Evolutionary conservation across 2,113 vertebrate species (phyloP), one percentile per base, ranked within the genome.

Genomic region (Daubentonia madagascariensis): DNA sequence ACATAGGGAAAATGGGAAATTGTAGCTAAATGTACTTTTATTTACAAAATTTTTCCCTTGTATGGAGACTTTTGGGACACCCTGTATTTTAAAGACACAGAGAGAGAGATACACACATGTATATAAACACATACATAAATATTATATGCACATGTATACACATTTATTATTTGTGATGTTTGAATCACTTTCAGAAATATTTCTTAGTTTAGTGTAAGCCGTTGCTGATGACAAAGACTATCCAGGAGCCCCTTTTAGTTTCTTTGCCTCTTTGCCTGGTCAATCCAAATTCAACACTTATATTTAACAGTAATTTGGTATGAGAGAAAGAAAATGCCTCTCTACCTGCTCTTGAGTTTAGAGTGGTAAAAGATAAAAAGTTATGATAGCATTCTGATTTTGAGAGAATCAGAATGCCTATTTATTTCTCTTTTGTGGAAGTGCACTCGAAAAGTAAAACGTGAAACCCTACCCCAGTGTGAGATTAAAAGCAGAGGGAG

Each of bases 401-500:
- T 95, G 63, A 96, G 73, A 96, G 94, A 96, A 96, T 98, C 92
- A 93, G 72, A 97, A 95, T 88, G 40, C 93, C 94, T 98, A 96
- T 97, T 98, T 97, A 97, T 97, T 97, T 98, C 96, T 97, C 95
- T 93, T 79, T 92, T 97, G 96, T 70, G 61, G 67, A 97, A 97
- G 43, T 63, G 68, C 96, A 97, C 97, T 91, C 95, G 90, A 98
- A 97, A 98, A 98, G 96, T 94, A 97, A 98, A 97, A 97, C 72
- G 40, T 97, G 96, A 98, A 98, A 57, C 89, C 93, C 92, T 96
- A 91, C 92, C 98, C 96, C 98, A 97, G 96, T 94, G 92, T 96
- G 98, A 98, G 97, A 98, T 97, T 97, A 40, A 35, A 98, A 98
- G 94, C 95, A 98, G 88, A 97, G 95, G 94, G 96, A 98, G 85